These are phyloP conservation scores for Circaetus cinerascens DNA, from an alignment of 2,113 vertebrate genomes.

Conservation along the genomic window DNA sequence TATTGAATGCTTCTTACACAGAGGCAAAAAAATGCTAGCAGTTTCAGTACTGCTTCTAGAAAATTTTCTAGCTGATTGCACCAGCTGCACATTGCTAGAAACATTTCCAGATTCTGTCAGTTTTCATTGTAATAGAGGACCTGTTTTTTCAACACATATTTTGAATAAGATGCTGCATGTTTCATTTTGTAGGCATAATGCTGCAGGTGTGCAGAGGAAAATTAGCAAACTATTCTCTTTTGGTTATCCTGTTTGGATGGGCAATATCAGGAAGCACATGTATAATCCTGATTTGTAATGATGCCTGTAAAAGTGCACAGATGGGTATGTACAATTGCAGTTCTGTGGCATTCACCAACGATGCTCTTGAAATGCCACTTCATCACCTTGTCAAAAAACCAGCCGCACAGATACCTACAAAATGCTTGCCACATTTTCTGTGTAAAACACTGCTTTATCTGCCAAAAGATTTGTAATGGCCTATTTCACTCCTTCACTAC, in stretches of 20 bases:
- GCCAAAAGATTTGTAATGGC: background rate
- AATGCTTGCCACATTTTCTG: background rate
- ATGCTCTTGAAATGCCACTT: constrained; percentile 7
- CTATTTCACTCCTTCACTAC: background rate
- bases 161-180: background rate
- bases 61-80: background rate
- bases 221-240: background rate
- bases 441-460: background rate
- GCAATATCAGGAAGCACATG: background rate
- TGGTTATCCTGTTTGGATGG: background rate
- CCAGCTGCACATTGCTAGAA: background rate
- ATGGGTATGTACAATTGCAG: background rate
- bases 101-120: background rate
- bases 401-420: background rate
- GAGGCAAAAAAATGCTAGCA: background rate
- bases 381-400: background rate
- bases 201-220: background rate
- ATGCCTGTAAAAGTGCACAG: background rate
- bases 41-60: background rate
- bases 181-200: background rate
- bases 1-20: background rate
- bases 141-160: background rate
- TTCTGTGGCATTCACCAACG: background rate
- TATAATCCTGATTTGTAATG: background rate
- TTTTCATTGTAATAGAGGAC: background rate